Evolutionary conservation across 53 echinoderm and acorn worm genomes (phyloP), one percentile per base, ranked within the genome.

Genomic region (Actinopyga echinites): DNA sequence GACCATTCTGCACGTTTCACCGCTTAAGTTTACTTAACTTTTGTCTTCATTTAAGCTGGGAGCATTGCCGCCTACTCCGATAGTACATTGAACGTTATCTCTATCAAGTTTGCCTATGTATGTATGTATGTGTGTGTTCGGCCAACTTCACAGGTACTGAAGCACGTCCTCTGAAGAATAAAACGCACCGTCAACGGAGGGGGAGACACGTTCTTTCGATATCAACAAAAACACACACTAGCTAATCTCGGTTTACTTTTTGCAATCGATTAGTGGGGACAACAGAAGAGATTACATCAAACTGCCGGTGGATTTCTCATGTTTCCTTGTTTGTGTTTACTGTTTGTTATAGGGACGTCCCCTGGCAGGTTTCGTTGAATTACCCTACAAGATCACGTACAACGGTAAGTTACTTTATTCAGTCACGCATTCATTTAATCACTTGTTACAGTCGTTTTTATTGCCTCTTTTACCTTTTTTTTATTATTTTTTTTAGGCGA

Each of bases 1-100:
- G 71, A n/a, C 44, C 71, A 36, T 71, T 71, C 71, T 23, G 71
- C 71, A 71, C 71, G 71, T 71, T 71, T 44, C 22, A 11, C 6
- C 71, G 71, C 42, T 71, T 68, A 71, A 71, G 71, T 71, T 71
- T 71, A 71, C 71, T 71, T 42, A 71, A 71, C 38, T 40, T 67
- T 67, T 67, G 40, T 71, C 44, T 40, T 71, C n/a, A 42, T 71
- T 22, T 32, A 42, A 36, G 71, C 71, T 71, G 22, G 20, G 34
- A 71, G 71, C 71, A 71, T 71, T 20, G 42, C 28, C 12, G 44
- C 44, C 22, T 34, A 21, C 71, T 32, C 23, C 25, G 42, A 71
- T 37, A 71, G 71, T 71, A 13, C 71, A 34, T 71, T 71, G 71
- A 71, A 71, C 71, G 71, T 49, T 49, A 17, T 49, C 49, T 15